phyloP scores from a whole-genome alignment of 2,888 invertebrate genomes.

The Hyalella azteca region DNA sequence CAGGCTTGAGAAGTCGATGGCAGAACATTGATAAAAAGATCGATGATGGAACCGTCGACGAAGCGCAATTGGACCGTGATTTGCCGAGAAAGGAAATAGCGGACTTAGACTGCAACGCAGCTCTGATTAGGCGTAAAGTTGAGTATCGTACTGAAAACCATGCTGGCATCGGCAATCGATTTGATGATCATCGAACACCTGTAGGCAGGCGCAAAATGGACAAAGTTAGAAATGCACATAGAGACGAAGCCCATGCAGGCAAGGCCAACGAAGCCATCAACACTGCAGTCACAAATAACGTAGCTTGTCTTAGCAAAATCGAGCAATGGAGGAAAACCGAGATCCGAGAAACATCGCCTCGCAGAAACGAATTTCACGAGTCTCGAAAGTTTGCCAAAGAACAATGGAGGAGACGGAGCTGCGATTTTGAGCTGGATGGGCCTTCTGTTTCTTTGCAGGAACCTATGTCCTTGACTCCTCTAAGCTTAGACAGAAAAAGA shows the following conservation, averaged over 20 bases:
- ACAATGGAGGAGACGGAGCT: constrained; percentile 49
- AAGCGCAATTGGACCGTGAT: background rate
- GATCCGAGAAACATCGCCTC: background rate
- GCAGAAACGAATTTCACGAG: background rate
- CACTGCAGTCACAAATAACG: background rate
- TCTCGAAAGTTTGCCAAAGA: constrained; percentile 12
- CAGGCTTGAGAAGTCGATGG: constrained; percentile 48
- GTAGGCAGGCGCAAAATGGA: constrained; percentile 37
- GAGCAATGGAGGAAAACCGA: background rate
- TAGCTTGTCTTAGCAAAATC: background rate
- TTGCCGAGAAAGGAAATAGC: background rate
- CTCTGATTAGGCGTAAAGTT: background rate
- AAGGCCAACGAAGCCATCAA: constrained; percentile 16
- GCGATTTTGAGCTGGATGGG: constrained; percentile 49
- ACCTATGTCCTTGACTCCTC: constrained; percentile 20
- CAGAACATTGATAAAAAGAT: constrained; percentile 47
- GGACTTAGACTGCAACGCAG: background rate
- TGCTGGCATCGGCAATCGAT: background rate
- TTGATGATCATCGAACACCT: constrained; percentile 1
- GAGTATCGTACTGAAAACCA: background rate
- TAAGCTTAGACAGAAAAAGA: constrained; percentile 38
- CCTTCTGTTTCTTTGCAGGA: constrained; percentile 25
- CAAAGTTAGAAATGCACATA: constrained; percentile 29
- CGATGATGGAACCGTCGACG: background rate
- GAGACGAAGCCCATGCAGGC: background rate